Base-by-base conservation (phyloP, 2,797 vertebrate species). In the Brachymystax lenok region DNA sequence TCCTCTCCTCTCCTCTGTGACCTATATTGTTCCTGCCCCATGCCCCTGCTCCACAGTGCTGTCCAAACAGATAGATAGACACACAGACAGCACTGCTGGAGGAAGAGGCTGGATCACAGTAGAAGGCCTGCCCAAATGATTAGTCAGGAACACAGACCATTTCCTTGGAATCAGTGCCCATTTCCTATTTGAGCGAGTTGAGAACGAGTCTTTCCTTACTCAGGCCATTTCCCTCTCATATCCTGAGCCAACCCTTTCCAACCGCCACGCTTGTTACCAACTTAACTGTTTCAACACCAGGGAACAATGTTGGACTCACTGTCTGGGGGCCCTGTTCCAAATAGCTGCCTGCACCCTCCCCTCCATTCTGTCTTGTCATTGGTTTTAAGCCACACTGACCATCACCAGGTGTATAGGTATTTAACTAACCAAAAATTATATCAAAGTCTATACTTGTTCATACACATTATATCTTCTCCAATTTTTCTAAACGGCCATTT, bases 81-180 rank as follows among this genome's bases (percentile, higher is more conserved):
- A 10, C 10, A 46, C 40, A 46, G 10, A 46, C 10, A 46, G 10
- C 40, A 46, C 52, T 50, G 59, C n/a, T 21, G 63, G 72, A 16
- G 74, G 71, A 46, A 46, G 54, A 69, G 69, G 56, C 67, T 67
- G 21, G 21, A 66, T 33, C 51, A 61, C 40, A 67, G 59, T 66
- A 69, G 51, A 82, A 74, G 40, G 28, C 56, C 19, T 61, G 56
- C n/a, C 77, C 73, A 69, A 67, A 77, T 69, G 24, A 80, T 90
- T 83, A 89, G 85, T 91, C 92, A 92, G 93, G 90, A 94, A 93
- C 92, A 92, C 46, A 85, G 77, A 91, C 81, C 77, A 91, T 89
- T 92, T 93, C 93, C 93, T 94, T 92, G 86, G 91, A 93, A 92
- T 92, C 90, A 50, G 82, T 92, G 92, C 93, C 94, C 91, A 30